Evolutionary conservation across 2,888 invertebrate genomes (phyloP).

Genomic region (Lottia scabra): DNA sequence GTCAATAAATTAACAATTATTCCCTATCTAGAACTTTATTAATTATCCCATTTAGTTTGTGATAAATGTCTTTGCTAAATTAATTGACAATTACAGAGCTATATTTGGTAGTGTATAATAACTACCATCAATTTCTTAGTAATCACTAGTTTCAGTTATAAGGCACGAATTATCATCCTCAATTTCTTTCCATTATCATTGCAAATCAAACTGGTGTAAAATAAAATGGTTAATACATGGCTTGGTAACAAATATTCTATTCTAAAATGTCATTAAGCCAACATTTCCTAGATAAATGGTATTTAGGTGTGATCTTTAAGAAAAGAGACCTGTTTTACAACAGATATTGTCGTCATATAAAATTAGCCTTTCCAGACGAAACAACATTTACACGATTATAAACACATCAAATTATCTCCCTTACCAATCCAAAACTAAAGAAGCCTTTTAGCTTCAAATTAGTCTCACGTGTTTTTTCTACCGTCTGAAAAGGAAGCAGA

Average conservation of each 20-base stretch:
- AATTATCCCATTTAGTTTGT: no score
- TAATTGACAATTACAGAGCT: no score
- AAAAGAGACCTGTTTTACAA: background rate
- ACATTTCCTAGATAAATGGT: background rate
- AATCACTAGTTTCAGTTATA: background rate
- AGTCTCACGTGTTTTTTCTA: background rate
- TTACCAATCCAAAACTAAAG: background rate
- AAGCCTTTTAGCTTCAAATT: background rate
- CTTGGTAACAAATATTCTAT: background rate
- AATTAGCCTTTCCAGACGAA: background rate
- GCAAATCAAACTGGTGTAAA: background rate
- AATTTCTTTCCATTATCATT: background rate
- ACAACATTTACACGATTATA: background rate
- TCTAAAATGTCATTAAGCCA: background rate
- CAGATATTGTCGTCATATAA: background rate
- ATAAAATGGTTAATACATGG: conserved; percentile 6
- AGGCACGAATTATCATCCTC: background rate
- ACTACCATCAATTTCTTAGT: no score
- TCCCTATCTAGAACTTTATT: no score
- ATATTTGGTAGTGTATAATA: no score
- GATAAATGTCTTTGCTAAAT: no score
- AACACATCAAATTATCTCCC: background rate
- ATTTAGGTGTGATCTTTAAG: background rate
- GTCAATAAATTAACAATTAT: no score
- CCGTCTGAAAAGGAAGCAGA: background rate